These are phyloP conservation scores for Incurvaria masculella DNA, from an alignment of 2,888 invertebrate genomes.

Conservation along the genomic window DNA sequence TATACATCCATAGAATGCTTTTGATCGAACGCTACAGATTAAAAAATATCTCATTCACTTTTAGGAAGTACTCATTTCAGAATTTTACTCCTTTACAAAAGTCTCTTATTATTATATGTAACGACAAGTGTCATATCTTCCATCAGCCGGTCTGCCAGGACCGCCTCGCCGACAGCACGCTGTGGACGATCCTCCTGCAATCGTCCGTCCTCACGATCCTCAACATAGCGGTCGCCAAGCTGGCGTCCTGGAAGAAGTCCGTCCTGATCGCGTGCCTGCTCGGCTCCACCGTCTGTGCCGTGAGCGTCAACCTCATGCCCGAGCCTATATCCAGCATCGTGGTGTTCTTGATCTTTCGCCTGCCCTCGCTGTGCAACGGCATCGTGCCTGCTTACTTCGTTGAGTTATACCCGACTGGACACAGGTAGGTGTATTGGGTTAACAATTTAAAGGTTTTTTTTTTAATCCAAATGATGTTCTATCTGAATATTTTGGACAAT, in stretches of 20 bases:
- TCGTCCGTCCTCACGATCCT: slow-evolving; percentile 60
- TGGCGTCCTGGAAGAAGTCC: slow-evolving; percentile 51
- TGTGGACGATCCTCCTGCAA: slow-evolving; percentile 62
- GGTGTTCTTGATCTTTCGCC: slow-evolving; percentile 39
- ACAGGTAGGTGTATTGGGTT: slow-evolving; percentile 26
- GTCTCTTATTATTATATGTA: neutral
- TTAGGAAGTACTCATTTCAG: too few species aligned
- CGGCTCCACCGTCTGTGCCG: slow-evolving; percentile 53
- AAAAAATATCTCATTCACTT: too few species aligned
- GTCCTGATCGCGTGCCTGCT: slow-evolving; percentile 45
- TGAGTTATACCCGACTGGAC: slow-evolving; percentile 43
- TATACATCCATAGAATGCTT: too few species aligned
- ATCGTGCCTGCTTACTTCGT: slow-evolving; percentile 46
- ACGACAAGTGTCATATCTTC: slow-evolving; percentile 25
- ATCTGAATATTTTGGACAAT: too few species aligned
- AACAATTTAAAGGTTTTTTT: too few species aligned
- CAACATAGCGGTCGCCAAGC: slow-evolving; percentile 54
- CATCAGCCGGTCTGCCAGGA: slow-evolving; percentile 39
- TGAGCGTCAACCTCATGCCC: slow-evolving; percentile 34
- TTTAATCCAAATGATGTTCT: too few species aligned
- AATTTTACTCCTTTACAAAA: neutral
- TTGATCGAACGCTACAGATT: too few species aligned
- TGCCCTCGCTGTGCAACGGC: slow-evolving; percentile 45
- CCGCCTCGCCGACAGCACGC: slow-evolving; percentile 56
- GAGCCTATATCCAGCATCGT: slow-evolving; percentile 42